Conservation (phyloP, 2,113 vertebrate genomes). For the Oriolus oriolus region DNA sequence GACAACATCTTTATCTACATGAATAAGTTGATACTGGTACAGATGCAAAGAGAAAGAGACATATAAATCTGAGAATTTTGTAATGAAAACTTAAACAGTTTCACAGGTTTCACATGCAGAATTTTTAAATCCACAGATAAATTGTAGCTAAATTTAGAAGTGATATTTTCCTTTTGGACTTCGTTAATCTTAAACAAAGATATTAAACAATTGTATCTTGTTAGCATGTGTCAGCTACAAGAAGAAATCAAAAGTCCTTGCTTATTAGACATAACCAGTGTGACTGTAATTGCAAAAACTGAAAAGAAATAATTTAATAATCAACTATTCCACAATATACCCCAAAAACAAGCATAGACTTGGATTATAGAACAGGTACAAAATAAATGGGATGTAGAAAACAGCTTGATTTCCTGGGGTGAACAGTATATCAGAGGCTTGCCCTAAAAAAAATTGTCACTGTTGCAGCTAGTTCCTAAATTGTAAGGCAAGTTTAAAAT, state of each 20-base stretch:
- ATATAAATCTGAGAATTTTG: not conserved
- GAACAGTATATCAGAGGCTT: not conserved
- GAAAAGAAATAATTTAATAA: not conserved
- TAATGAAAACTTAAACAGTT: not conserved
- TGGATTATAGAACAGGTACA: not conserved
- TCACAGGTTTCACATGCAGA: not conserved
- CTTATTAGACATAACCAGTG: not conserved
- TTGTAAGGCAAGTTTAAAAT: not conserved
- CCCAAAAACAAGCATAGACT: not conserved
- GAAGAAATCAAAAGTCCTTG: not conserved
- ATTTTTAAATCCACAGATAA: not conserved
- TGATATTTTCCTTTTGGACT: not conserved
- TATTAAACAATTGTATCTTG: not conserved
- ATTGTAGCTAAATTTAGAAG: not conserved
- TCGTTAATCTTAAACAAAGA: not conserved
- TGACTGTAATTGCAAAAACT: not conserved
- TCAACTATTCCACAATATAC: not conserved
- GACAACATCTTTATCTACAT: conserved; percentile 22
- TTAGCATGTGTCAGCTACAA: not conserved
- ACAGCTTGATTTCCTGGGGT: not conserved
- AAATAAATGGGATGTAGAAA: not conserved
- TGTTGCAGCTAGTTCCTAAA: not conserved
- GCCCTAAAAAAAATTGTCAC: not conserved
- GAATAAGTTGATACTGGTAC: not conserved
- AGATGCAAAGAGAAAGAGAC: not conserved